Evolutionary conservation across 30 jellyfish, hydroid and myxozoan species (phyloP).

Genomic region (Turritopsis dohrnii): DNA sequence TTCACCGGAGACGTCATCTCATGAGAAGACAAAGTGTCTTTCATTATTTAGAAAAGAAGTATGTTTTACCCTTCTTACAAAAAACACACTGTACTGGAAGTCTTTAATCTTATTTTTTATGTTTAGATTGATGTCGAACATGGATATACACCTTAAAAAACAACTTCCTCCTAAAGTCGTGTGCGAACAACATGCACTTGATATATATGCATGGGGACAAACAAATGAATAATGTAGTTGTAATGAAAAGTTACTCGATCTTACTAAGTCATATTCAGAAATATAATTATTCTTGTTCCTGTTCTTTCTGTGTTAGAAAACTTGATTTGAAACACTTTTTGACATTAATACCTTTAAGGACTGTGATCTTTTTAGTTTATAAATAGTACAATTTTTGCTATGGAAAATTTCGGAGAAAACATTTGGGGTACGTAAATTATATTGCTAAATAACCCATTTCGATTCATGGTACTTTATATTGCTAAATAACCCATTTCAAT

Average conservation of each 20-base stretch:
- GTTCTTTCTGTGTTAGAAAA: neutral
- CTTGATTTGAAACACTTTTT: too few relatives aligned
- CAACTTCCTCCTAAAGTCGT: neutral
- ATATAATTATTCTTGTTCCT: neutral
- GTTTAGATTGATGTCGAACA: neutral
- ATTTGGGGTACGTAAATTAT: slow-evolving; percentile 23
- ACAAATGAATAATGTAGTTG: neutral
- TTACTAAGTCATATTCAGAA: neutral
- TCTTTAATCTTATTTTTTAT: too few relatives aligned
- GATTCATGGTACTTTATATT: neutral
- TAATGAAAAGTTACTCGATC: too few relatives aligned
- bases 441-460: neutral
- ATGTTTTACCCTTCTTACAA: too few relatives aligned
- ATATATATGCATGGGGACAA: neutral
- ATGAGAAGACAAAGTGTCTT: neutral
- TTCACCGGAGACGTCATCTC: neutral
- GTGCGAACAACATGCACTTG: neutral
- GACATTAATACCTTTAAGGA: too few relatives aligned
- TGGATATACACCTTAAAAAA: neutral
- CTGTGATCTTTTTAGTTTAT: too few relatives aligned
- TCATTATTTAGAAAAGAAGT: neutral
- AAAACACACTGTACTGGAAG: too few relatives aligned
- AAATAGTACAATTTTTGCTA: too few relatives aligned
- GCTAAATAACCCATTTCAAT: neutral
- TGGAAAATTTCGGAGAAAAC: slow-evolving; percentile 25